Evolutionary conservation across 2,113 vertebrate species (phyloP).

Genomic region (Psammodynastes pulverulentus): DNA sequence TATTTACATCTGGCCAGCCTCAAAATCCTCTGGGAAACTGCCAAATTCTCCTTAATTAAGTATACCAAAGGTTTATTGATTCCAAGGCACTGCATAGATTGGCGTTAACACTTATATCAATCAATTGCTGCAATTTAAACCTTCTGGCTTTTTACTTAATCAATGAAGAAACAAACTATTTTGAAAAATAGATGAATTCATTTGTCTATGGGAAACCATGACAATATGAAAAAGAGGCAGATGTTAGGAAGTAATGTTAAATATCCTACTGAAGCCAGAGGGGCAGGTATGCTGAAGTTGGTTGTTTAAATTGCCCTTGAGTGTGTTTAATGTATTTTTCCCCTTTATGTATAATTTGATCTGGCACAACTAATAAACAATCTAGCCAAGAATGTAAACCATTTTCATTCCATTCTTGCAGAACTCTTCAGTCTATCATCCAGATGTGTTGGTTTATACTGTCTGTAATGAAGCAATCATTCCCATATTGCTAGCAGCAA

Average conservation of each 20-base stretch:
- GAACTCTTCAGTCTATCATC: not conserved
- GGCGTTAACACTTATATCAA: not conserved
- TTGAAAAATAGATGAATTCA: conserved; percentile 24
- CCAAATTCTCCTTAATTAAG: conserved; percentile 54
- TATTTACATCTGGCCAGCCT: accelerated
- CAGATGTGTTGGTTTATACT: not conserved
- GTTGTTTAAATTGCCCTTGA: not conserved
- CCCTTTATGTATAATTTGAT: not conserved
- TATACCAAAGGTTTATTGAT: conserved; percentile 53
- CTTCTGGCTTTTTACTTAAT: conserved; percentile 35
- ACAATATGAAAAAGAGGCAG: not conserved
- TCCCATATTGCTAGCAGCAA: not conserved
- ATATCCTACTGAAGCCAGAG: not conserved
- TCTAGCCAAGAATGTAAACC: not conserved
- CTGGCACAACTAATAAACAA: not conserved
- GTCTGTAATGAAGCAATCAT: not conserved
- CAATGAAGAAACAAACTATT: not conserved
- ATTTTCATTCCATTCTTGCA: not conserved
- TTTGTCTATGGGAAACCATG: not conserved
- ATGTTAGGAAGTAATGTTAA: not conserved
- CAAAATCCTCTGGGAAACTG: conserved; percentile 32
- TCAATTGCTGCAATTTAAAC: conserved; percentile 50
- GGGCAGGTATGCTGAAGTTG: not conserved
- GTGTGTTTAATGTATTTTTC: not conserved
- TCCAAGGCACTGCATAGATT: conserved; percentile 42